Percentiles rank a stretch among this genome's conserved stretches.
These are phyloP conservation scores for Orientallactaga sibirica DNA, from an alignment of 2,797 vertebrate genomes.

Conservation along the genomic window DNA sequence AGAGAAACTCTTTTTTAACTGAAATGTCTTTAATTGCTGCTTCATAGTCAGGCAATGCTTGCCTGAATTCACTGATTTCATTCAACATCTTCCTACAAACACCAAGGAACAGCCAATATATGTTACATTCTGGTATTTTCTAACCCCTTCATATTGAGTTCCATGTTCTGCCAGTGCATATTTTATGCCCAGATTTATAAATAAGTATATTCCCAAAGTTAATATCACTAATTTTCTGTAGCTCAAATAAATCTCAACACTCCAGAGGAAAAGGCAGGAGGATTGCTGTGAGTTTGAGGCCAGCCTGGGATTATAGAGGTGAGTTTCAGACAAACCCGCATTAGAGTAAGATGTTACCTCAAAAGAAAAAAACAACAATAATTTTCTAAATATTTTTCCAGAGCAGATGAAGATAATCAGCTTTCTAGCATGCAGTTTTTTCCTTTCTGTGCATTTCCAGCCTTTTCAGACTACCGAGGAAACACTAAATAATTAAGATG, in stretches of 20 bases:
- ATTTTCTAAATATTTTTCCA: constrained; percentile 35
- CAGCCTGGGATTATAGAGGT: too few species aligned
- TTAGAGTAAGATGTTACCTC: background rate
- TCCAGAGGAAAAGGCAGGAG: too few species aligned
- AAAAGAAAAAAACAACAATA: background rate
- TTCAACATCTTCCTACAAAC: constrained; percentile 6
- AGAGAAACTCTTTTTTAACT: constrained; percentile 9
- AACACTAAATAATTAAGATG: background rate
- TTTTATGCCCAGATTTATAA: background rate
- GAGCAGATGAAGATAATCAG: background rate
- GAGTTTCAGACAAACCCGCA: background rate
- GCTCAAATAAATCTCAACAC: too few species aligned
- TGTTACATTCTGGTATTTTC: background rate
- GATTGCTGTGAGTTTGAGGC: too few species aligned
- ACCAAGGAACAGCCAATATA: constrained; percentile 10
- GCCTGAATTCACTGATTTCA: constrained; percentile 1
- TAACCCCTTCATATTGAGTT: background rate
- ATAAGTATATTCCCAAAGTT: too few species aligned
- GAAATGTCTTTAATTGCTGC: constrained; percentile 16
- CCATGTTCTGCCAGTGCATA: background rate
- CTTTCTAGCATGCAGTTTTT: background rate
- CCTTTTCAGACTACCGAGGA: background rate
- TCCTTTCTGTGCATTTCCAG: background rate
- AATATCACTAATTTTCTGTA: too few species aligned
- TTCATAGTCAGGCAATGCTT: background rate